Evolutionary conservation across 2,113 vertebrate genomes (phyloP).

Genomic region (Ochotona princeps): DNA sequence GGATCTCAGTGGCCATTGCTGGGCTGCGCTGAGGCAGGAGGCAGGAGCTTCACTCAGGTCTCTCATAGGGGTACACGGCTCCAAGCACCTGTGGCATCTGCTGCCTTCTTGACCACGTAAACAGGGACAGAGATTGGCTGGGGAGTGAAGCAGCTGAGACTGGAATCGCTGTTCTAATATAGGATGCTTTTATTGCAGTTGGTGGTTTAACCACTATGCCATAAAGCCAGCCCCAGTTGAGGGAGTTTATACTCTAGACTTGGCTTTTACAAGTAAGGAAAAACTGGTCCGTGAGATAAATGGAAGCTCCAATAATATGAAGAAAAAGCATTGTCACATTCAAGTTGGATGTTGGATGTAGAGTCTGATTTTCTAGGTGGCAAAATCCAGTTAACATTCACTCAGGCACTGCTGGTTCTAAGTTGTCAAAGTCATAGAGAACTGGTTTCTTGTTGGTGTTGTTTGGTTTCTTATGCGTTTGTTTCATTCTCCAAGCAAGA

Average conservation of each 20-base stretch:
- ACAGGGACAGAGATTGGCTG: too few species aligned
- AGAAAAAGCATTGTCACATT: background rate
- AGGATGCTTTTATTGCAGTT: too few species aligned
- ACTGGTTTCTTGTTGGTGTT: background rate
- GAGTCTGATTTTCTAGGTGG: background rate
- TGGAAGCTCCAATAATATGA: background rate
- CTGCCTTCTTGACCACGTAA: too few species aligned
- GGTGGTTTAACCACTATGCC: too few species aligned
- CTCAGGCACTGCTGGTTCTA: background rate
- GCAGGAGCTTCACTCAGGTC: too few species aligned
- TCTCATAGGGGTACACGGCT: too few species aligned
- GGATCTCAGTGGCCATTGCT: too few species aligned
- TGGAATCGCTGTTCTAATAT: too few species aligned
- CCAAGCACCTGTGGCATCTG: too few species aligned
- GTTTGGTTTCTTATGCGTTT: background rate
- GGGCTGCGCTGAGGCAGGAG: too few species aligned
- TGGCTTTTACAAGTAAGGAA: conserved; percentile 31
- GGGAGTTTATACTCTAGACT: background rate
- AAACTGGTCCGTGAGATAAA: background rate
- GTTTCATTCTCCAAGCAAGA: conserved; percentile 9
- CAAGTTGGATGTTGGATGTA: background rate
- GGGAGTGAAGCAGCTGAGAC: too few species aligned
- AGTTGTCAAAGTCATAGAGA: background rate
- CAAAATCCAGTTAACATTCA: background rate
- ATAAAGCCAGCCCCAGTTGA: background rate